Conservation (phyloP, 2,888 invertebrate species). For the Nymphalis polychloros region DNA sequence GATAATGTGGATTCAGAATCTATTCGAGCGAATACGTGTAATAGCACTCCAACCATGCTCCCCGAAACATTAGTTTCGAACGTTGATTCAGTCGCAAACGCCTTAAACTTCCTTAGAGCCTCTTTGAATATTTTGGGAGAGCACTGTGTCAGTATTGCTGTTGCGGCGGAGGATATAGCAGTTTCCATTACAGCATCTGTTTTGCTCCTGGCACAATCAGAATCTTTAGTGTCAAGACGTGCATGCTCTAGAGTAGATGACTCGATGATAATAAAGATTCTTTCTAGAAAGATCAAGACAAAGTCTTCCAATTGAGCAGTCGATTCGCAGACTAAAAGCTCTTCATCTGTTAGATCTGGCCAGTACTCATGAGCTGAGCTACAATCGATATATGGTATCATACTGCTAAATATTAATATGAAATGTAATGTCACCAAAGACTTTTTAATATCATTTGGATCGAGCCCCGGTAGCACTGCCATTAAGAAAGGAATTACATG, state of each 20-base stretch:
- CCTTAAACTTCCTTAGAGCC: conserved; percentile 88
- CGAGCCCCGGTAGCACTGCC: conserved; percentile 92
- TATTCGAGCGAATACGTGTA: conserved; percentile 84
- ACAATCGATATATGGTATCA: conserved; percentile 93
- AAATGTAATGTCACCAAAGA: conserved; percentile 89
- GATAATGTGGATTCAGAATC: conserved; percentile 87
- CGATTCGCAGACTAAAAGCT: conserved; percentile 87
- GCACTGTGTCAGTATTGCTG: conserved; percentile 86
- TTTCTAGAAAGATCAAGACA: conserved; percentile 91
- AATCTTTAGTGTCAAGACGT: conserved; percentile 83
- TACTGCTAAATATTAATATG: conserved; percentile 87
- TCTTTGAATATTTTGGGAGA: conserved; percentile 84
- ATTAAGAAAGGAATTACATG: conserved; percentile 91
- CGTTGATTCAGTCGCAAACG: conserved; percentile 88
- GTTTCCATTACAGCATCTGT: conserved; percentile 87
- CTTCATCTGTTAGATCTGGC: conserved; percentile 88
- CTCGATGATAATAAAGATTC: conserved; percentile 86
- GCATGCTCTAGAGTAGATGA: conserved; percentile 86
- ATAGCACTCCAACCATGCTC: conserved; percentile 87
- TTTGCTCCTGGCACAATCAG: conserved; percentile 83
- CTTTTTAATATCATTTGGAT: conserved; percentile 92
- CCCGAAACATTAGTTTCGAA: conserved; percentile 93
- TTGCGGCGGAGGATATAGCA: conserved; percentile 85
- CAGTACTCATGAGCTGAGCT: conserved; percentile 87
- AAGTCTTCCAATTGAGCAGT: conserved; percentile 95